Conservation (phyloP, 2,797 vertebrate genomes). For the Staurois parvus region DNA sequence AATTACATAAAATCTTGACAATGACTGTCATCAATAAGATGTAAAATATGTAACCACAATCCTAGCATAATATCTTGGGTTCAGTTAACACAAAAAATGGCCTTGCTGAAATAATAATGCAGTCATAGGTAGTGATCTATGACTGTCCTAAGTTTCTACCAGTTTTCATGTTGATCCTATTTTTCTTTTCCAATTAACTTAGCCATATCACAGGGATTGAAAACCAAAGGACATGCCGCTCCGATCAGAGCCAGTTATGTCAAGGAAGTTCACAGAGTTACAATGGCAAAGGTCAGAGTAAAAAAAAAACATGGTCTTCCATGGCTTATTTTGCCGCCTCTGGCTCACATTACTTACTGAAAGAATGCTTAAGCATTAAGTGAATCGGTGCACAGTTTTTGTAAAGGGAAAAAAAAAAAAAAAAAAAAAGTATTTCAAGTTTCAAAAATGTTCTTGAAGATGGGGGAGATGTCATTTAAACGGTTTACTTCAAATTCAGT, state of each 20-base stretch:
- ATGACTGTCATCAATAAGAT: neutral
- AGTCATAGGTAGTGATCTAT: neutral
- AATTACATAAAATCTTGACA: neutral
- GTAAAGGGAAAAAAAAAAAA: too few relatives aligned
- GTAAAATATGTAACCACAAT: neutral
- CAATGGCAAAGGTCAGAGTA: constrained; percentile 52
- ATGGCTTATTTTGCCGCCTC: constrained; percentile 6
- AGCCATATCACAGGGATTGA: neutral
- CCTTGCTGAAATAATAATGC: neutral
- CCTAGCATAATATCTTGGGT: neutral
- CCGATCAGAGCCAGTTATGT: constrained; percentile 42
- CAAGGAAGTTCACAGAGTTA: constrained; percentile 49
- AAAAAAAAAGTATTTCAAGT: neutral
- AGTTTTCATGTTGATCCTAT: too few relatives aligned
- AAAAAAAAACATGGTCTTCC: constrained; percentile 8
- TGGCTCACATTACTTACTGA: constrained; percentile 20
- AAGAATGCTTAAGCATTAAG: neutral
- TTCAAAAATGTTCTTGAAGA: too few relatives aligned
- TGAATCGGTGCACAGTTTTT: neutral
- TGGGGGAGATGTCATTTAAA: too few relatives aligned
- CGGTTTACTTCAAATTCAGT: too few relatives aligned
- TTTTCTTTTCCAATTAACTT: constrained; percentile 4
- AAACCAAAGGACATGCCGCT: constrained; percentile 35
- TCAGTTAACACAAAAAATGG: neutral
- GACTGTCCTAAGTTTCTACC: neutral